Evolutionary conservation across 2,888 invertebrate species (phyloP).

Genomic region (Drepanosiphum platanoidis): DNA sequence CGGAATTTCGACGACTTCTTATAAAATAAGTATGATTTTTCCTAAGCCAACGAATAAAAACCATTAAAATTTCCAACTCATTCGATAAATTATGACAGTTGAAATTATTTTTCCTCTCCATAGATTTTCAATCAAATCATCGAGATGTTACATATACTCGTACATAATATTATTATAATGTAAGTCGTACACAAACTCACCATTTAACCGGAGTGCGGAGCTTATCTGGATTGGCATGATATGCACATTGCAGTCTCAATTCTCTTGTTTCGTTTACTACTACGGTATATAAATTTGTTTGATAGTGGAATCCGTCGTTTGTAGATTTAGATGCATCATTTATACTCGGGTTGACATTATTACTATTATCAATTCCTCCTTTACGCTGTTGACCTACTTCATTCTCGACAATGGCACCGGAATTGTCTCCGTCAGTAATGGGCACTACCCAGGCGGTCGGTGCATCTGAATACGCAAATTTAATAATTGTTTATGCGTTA

Average conservation of each 20-base stretch:
- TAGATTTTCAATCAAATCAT: too few relatives aligned
- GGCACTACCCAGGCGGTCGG: conserved; percentile 53
- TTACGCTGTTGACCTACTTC: conserved; percentile 33
- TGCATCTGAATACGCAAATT: conserved; percentile 11
- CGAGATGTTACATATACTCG: too few relatives aligned
- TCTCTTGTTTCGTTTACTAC: conserved; percentile 43
- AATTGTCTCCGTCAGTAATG: conserved; percentile 24
- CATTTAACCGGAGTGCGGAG: conserved; percentile 57
- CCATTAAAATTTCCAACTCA: too few relatives aligned
- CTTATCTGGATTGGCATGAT: conserved; percentile 47
- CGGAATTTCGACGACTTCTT: too few relatives aligned
- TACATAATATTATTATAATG: too few relatives aligned
- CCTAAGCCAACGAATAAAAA: too few relatives aligned
- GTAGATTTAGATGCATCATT: neutral
- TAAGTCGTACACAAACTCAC: conserved; percentile 12
- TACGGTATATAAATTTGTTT: conserved; percentile 30
- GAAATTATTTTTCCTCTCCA: too few relatives aligned
- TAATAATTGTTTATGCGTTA: neutral
- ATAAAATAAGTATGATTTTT: too few relatives aligned
- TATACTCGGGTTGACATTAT: neutral
- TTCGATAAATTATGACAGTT: too few relatives aligned
- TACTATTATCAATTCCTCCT: neutral
- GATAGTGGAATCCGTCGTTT: conserved; percentile 16
- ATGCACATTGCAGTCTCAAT: conserved; percentile 37
- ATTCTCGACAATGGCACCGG: conserved; percentile 40